Conservation (phyloP, 2,888 invertebrate genomes). For the Cecidostiba fungosa region DNA sequence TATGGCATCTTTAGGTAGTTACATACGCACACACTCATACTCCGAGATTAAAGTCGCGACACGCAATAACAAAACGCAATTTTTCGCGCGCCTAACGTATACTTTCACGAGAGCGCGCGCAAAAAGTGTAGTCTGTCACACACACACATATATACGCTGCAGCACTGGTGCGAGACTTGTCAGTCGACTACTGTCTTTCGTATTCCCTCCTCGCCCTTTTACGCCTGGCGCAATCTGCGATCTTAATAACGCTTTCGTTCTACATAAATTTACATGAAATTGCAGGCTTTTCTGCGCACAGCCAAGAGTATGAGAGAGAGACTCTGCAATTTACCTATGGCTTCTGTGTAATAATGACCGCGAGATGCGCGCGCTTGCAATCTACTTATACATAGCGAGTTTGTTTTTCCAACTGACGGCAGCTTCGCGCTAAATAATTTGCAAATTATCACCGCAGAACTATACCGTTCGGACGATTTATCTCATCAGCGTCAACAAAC, state of each 20-base stretch:
- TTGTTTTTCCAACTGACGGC: constrained; percentile 66
- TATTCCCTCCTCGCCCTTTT: constrained; percentile 50
- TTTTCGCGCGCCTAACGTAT: constrained; percentile 9
- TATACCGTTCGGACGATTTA: not conserved
- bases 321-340: constrained; percentile 72
- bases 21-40: not conserved
- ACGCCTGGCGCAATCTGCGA: constrained; percentile 71
- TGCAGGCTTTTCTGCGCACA: constrained; percentile 73
- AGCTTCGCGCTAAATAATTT: not conserved
- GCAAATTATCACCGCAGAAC: not conserved
- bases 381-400: constrained; percentile 64
- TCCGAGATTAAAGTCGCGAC: constrained; percentile 17
- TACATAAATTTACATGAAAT: constrained; percentile 79
- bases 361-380: constrained; percentile 58
- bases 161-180: not conserved
- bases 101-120: constrained; percentile 13
- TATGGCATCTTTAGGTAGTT: constrained; percentile 30
- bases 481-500: no score
- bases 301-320: constrained; percentile 33
- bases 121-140: not conserved
- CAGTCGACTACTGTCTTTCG: constrained; percentile 32
- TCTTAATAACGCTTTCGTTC: constrained; percentile 76
- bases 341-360: constrained; percentile 70
- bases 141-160: not conserved
- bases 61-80: constrained; percentile 14